A percentile compares a stretch with the other conserved stretches of the same genome.
Evolutionary conservation across 2,888 invertebrate genomes (phyloP).

Genomic region (Emesis furor): DNA sequence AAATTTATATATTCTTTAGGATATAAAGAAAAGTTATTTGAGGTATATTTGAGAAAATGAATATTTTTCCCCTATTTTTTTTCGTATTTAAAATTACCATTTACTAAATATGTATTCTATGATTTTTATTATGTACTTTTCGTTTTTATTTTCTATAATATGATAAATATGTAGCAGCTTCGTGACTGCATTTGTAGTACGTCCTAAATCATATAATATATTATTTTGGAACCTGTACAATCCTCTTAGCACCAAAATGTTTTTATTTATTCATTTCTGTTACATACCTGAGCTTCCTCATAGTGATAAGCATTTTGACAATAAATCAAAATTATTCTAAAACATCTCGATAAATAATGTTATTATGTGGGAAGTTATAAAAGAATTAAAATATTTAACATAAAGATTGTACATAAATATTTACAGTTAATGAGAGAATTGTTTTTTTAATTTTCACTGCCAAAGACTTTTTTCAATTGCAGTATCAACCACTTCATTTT

Average conservation of each 20-base stretch:
- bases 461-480: neutral
- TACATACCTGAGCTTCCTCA: constrained; percentile 77
- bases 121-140: too few species aligned
- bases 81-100: neutral
- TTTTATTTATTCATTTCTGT: constrained; percentile 32
- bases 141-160: too few species aligned
- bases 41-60: neutral
- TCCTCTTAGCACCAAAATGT: neutral
- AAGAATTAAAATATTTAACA: neutral
- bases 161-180: too few species aligned
- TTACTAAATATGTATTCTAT: neutral
- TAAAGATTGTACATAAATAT: constrained; percentile 25
- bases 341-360: constrained; percentile 2
- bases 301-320: constrained; percentile 80
- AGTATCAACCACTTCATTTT: neutral
- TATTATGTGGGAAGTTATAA: neutral
- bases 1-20: neutral
- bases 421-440: neutral
- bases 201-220: too few species aligned
- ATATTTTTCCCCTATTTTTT: constrained; percentile 2
- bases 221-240: too few species aligned
- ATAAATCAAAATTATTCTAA: constrained; percentile 74
- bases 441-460: neutral
- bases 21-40: neutral
- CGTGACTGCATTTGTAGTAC: too few species aligned